Evolutionary conservation across 2,113 vertebrate genomes (phyloP), one percentile per base, ranked within the genome.

Genomic region (Myanophis thanlyinensis): DNA sequence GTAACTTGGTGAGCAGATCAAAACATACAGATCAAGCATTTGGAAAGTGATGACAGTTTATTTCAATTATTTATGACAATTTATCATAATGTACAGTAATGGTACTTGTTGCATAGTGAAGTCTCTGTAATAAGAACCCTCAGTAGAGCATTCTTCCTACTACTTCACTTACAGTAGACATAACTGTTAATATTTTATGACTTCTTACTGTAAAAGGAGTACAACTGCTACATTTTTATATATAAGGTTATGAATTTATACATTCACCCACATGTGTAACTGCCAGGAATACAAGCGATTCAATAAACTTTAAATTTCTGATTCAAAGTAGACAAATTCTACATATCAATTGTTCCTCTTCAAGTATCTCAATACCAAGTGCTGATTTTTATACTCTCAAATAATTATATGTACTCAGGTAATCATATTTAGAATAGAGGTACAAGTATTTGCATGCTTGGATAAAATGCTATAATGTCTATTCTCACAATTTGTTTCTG

Each of bases 21-120:
- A 92, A 91, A 89, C 10, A 88, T 89, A 96, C 94, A 94, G 94
- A 95, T 95, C 90, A 95, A 54, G 92, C 53, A 90, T 94, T 94
- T 95, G 93, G 95, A 95, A 97, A 85, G 23, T 85, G 44, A 93
- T 44, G 67, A 93, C 93, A 92, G 86, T 95, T 96, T 96, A 94
- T 96, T 96, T 97, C 94, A 96, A 93, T 96, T 94, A 92, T 97
- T 91, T 86, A 93, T 90, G 95, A 95, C 94, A 97, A 97, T 97
- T 96, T 95, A 95, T 96, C 93, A 94, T 95, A 95, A 97, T 96
- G 67, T 91, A 89, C 87, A 89, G 90, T 91, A 93, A 91, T 89
- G 67, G 62, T 85, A 91, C 67, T 85, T 49, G 51, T 95, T 97
- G 93, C 92, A 90, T 85, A 87, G 91, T 93, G 92, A 93, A 96